Conservation (phyloP, 2,797 vertebrate species). For the Mastacembelus armatus region DNA sequence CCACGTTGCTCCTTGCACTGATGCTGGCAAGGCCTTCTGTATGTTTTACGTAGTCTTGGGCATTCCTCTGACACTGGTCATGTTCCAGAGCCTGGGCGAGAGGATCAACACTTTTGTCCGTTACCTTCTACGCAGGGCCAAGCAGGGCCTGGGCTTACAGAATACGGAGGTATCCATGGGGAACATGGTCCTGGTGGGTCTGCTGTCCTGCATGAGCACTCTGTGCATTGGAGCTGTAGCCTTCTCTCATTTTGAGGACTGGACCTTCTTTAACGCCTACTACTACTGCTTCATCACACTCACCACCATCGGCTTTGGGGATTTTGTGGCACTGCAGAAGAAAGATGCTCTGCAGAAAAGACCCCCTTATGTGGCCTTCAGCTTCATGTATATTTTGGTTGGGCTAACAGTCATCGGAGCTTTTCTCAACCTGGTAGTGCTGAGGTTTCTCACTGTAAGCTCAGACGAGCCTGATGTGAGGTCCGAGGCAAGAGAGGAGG, state of each 20-base stretch:
- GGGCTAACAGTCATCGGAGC: slow-evolving; percentile 90
- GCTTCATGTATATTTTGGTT: slow-evolving; percentile 92
- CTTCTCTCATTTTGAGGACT: slow-evolving; percentile 92
- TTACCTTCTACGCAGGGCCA: slow-evolving; percentile 86
- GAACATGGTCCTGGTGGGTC: slow-evolving; percentile 91
- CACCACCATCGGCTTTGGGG: slow-evolving; percentile 93
- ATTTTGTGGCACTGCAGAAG: slow-evolving; percentile 92
- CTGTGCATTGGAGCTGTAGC: slow-evolving; percentile 87
- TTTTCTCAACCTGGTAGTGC: slow-evolving; percentile 92
- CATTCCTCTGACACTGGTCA: slow-evolving; percentile 91
- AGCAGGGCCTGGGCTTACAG: slow-evolving; percentile 87
- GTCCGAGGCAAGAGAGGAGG: slow-evolving; percentile 52
- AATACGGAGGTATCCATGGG: slow-evolving; percentile 87
- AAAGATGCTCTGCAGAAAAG: slow-evolving; percentile 87
- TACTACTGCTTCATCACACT: slow-evolving; percentile 94
- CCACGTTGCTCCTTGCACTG: slow-evolving; percentile 87
- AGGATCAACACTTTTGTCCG: slow-evolving; percentile 90
- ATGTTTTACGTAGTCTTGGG: slow-evolving; percentile 92
- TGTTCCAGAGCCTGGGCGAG: slow-evolving; percentile 94
- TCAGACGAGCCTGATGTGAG: slow-evolving; percentile 73
- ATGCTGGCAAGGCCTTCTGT: slow-evolving; percentile 91
- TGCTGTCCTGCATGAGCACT: slow-evolving; percentile 88
- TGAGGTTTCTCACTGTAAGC: slow-evolving; percentile 89
- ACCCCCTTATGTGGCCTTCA: slow-evolving; percentile 88
- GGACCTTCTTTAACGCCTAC: slow-evolving; percentile 91